Evolutionary conservation across 2,113 vertebrate genomes (phyloP).

Genomic region (Trogon surrucura): DNA sequence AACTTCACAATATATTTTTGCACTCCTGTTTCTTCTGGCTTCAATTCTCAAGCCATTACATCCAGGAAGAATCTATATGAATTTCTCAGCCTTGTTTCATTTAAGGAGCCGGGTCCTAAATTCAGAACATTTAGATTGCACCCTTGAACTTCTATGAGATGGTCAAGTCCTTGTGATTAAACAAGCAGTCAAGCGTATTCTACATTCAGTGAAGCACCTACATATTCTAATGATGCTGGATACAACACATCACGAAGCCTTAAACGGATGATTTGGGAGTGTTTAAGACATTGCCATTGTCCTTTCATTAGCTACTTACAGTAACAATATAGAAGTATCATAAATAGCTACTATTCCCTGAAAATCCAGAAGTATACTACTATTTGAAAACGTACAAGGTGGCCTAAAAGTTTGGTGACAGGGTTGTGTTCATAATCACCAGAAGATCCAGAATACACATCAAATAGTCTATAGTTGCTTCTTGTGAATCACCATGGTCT

Average conservation of each 20-base stretch:
- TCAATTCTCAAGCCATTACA: not conserved
- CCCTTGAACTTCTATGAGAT: not conserved
- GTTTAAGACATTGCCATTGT: not conserved
- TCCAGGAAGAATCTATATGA: not conserved
- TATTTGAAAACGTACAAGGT: not conserved
- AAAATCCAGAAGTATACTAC: not conserved
- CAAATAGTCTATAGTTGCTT: not conserved
- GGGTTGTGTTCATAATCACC: not conserved
- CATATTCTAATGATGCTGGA: not conserved
- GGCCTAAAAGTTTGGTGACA: not conserved
- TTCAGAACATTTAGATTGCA: not conserved
- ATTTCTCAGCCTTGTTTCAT: not conserved
- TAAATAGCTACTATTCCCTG: not conserved
- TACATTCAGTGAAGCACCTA: not conserved
- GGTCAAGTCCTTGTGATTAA: not conserved
- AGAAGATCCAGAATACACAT: not conserved
- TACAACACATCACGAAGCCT: not conserved
- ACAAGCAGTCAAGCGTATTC: not conserved
- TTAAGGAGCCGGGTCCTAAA: not conserved
- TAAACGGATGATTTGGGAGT: not conserved
- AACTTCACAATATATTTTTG: not conserved
- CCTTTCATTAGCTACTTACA: not conserved
- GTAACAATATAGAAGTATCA: not conserved
- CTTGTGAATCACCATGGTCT: not conserved
- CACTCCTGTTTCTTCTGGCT: not conserved